Evolutionary conservation across 2,797 vertebrate species (phyloP), one percentile per base, ranked within the genome.

Genomic region (Ceryle rudis): DNA sequence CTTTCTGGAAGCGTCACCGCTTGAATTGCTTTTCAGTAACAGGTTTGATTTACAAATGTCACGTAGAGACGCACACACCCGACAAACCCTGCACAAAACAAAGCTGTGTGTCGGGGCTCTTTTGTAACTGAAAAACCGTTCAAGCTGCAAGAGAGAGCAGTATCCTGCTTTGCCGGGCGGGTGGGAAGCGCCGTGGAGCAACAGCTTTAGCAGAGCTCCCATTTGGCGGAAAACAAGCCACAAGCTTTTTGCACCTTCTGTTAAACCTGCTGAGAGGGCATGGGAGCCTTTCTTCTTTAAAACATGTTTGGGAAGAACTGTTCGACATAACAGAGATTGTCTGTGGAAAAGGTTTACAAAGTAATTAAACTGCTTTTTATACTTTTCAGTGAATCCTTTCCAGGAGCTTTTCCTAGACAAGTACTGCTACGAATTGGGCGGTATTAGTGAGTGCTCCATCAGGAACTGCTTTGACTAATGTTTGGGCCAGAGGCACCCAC

Each of bases 41-140:
- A 15, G 72, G 39, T 89, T 74, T 67, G 82, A 88, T 96, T 95
- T 96, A 91, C 89, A 90, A 69, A 90, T 85, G 77, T 73, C 8
- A 0, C 49, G 33, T 39, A 85, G 74, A 83, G 87, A 29, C 0
- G 0, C 49, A 18, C 10, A 8, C 3, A 8, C 71, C 11, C 0
- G 0, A 33, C 65, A 67, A 83, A 20, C 33, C 60, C 83, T 51
- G 60, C n/a, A 49, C 71, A 73, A 81, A 93, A 89, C 84, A 86
- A 81, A 84, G 37, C 86, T 65, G 37, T 29, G 49, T 83, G 60
- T 75, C 85, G 54, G 90, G 55, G 37, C 47, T 85, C 81, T 90
- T 96, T 73, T 86, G 69, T 70, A 49, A 46, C 57, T 4, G 4
- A 52, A 51, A 72, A 60, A 9, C 4, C 8, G 0, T 82, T 92